These are phyloP conservation scores for Lasiurus cinereus DNA, from an alignment of 2,113 vertebrate species.

Conservation along the genomic window DNA sequence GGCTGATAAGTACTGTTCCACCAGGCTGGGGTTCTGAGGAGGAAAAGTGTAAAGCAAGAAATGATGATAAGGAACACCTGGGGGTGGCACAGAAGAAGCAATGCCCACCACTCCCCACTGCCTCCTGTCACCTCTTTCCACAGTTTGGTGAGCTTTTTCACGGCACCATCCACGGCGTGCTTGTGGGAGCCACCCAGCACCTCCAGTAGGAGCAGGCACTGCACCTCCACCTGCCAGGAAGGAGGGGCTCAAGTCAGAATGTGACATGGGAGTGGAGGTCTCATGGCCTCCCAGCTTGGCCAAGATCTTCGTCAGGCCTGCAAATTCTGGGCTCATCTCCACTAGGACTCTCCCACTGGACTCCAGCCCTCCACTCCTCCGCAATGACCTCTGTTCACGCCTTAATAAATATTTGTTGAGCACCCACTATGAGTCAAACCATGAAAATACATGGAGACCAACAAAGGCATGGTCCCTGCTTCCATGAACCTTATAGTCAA, in stretches of 20 bases:
- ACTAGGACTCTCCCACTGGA: not conserved
- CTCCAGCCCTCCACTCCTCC: not conserved
- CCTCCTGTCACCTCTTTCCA: slow-evolving; percentile 92
- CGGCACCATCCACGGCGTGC: slow-evolving; percentile 90
- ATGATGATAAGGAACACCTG: not conserved
- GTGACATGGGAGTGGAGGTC: fast-evolving
- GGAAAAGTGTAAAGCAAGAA: not conserved
- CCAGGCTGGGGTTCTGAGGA: slow-evolving; percentile 92
- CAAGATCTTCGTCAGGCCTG: not conserved
- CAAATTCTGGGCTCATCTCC: not conserved
- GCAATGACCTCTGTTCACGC: not conserved
- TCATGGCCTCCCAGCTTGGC: not conserved
- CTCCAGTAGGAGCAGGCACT: slow-evolving; percentile 94
- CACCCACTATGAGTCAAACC: slow-evolving; percentile 15
- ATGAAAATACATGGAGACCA: slow-evolving; percentile 7
- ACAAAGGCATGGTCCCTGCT: not conserved
- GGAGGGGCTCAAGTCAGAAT: not conserved
- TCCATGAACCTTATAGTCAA: not conserved
- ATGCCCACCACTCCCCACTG: not conserved
- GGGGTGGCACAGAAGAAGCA: fast-evolving
- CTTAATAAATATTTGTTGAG: not conserved
- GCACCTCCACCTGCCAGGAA: slow-evolving; percentile 93
- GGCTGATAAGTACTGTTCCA: slow-evolving; percentile 93
- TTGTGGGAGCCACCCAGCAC: slow-evolving; percentile 94
- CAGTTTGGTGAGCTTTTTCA: slow-evolving; percentile 93